Percentiles rank a stretch among this genome's conserved stretches.
These are phyloP conservation scores for Calameuta pallipes DNA, from an alignment of 2,888 invertebrate genomes.

Conservation along the genomic window DNA sequence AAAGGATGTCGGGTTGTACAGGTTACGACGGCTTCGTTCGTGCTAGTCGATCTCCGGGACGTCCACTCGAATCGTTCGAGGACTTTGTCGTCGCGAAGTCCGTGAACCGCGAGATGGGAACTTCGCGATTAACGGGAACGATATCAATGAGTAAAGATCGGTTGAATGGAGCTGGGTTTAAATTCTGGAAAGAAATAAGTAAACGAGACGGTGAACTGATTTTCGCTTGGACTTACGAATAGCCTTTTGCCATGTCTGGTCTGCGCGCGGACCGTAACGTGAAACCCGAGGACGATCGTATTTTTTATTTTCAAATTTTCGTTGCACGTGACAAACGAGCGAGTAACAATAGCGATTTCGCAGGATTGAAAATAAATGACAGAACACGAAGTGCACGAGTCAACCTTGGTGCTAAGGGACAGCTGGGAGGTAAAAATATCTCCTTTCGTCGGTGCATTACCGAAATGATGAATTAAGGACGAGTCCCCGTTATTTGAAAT, in stretches of 20 bases:
- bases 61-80: not conserved
- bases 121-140: constrained; percentile 9
- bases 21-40: not conserved
- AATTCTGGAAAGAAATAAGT: not conserved
- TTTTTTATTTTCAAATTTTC: not conserved
- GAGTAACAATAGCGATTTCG: not conserved
- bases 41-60: not conserved
- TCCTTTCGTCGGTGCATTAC: too few species aligned
- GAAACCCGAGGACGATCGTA: not conserved
- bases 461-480: not conserved
- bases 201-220: not conserved
- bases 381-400: too few species aligned
- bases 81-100: not conserved
- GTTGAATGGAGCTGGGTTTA: not conserved
- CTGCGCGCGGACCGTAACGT: not conserved
- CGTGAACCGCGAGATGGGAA: not conserved
- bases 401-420: too few species aligned
- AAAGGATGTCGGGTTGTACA: not conserved
- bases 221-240: not conserved
- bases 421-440: not conserved
- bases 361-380: not conserved
- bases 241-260: not conserved
- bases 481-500: not conserved
- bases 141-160: not conserved
- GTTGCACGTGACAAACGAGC: not conserved